These are phyloP conservation scores for Pachypeltis micranthus DNA, from an alignment of 1,140 invertebrate species.

Conservation along the genomic window DNA sequence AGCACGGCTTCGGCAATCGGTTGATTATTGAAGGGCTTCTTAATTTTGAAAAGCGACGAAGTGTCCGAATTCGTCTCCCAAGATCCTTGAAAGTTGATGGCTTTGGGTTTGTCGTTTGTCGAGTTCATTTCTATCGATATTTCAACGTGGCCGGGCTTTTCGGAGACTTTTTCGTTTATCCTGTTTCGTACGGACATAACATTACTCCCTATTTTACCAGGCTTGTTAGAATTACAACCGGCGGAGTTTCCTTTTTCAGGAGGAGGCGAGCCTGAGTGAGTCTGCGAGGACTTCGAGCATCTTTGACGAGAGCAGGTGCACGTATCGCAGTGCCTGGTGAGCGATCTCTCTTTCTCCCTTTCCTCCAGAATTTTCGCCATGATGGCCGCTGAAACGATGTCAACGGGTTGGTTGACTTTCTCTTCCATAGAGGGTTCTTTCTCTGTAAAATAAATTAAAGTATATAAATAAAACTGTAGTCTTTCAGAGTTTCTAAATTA, in stretches of 20 bases:
- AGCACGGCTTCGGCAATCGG: constrained; percentile 14
- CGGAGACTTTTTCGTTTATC: neutral
- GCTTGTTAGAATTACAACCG: neutral
- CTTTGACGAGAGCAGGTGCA: constrained; percentile 48
- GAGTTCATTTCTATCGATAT: neutral
- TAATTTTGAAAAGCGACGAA: neutral
- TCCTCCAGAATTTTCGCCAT: constrained; percentile 90
- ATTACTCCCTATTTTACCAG: neutral
- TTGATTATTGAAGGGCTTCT: neutral
- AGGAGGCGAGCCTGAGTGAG: neutral
- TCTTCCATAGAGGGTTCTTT: constrained; percentile 29
- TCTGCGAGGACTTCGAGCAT: constrained; percentile 16
- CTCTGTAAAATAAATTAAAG: constrained; percentile 26
- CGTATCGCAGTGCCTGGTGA: constrained; percentile 63
- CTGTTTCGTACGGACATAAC: neutral
- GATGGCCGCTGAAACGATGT: constrained; percentile 79
- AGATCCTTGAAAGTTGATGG: neutral
- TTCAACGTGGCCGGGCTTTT: neutral
- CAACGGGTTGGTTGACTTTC: constrained; percentile 38
- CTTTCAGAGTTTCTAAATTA: too few relatives aligned
- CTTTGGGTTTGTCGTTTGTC: neutral
- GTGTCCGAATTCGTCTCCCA: neutral
- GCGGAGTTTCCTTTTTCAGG: neutral
- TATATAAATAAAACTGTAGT: too few relatives aligned
- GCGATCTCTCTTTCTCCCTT: constrained; percentile 54